Conservation (phyloP, 2,888 invertebrate genomes). For the Noctua fimbriata region DNA sequence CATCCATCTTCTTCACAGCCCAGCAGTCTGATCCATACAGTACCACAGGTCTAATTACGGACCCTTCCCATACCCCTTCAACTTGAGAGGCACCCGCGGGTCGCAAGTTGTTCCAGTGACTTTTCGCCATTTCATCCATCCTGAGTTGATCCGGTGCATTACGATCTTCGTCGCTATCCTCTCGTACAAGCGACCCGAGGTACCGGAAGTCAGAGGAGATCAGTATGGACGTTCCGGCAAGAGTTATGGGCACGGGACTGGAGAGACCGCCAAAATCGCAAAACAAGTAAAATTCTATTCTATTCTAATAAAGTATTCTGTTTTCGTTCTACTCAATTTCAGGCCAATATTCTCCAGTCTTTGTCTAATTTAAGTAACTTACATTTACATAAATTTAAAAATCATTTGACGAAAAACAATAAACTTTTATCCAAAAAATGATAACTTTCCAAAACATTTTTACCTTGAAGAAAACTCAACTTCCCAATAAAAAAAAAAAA, state of each 20-base stretch:
- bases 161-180: not conserved
- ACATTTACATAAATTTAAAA: not conserved
- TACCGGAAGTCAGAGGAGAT: not conserved
- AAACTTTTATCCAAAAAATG: not conserved
- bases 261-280: not conserved
- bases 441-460: constrained; percentile 4
- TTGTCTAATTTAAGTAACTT: not conserved
- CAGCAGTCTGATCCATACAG: no score
- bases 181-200: not conserved
- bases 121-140: no score
- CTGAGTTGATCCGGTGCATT: no score
- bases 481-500: constrained; percentile 49
- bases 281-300: not conserved
- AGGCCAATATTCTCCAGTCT: not conserved
- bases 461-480: constrained; percentile 13
- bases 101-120: no score
- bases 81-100: no score
- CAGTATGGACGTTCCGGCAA: not conserved
- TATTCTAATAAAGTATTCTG: not conserved
- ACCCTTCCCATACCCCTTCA: no score
- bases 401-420: not conserved
- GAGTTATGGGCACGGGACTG: not conserved
- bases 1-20: no score
- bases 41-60: no score
- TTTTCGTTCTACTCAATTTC: not conserved